A percentile compares a stretch with the other conserved stretches of the same genome.
Evolutionary conservation across 1,140 invertebrate genomes (phyloP).

Genomic region (Geopemphigus sp.): DNA sequence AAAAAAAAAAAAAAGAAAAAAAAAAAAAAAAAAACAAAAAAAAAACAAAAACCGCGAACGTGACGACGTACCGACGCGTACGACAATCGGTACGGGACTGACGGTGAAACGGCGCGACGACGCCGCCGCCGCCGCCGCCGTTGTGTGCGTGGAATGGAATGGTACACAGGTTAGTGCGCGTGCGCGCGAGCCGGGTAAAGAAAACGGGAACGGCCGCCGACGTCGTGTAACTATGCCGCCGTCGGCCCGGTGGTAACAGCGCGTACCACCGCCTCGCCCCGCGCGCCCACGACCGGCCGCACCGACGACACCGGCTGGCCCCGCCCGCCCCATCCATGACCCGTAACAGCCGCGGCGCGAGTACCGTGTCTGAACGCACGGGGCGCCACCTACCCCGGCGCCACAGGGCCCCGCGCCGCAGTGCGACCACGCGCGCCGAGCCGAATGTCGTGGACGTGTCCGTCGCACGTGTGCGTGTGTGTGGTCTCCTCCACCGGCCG

Average conservation of each 20-base stretch:
- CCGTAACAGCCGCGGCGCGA: not conserved
- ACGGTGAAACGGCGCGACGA: not conserved
- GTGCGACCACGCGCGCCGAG: slow-evolving; percentile 47
- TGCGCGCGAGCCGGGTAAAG: slow-evolving; percentile 11
- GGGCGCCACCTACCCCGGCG: slow-evolving; percentile 46
- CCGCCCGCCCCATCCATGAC: not conserved
- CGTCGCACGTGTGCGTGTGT: slow-evolving; percentile 19
- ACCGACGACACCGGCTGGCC: slow-evolving; percentile 15
- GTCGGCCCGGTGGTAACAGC: slow-evolving; percentile 33
- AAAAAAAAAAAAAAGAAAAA: no score
- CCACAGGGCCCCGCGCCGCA: slow-evolving; percentile 16
- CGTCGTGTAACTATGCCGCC: slow-evolving; percentile 37
- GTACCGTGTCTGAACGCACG: slow-evolving; percentile 41
- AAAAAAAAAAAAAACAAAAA: no score
- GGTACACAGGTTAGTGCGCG: not conserved
- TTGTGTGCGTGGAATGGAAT: slow-evolving; percentile 9
- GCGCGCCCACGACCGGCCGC: not conserved
- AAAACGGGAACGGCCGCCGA: slow-evolving; percentile 44
- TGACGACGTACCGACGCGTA: no score
- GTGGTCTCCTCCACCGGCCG: not conserved
- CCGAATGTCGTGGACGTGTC: slow-evolving; percentile 45
- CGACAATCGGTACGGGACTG: slow-evolving; percentile 37
- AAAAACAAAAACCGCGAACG: not conserved
- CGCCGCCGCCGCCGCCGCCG: not conserved
- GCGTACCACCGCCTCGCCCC: not conserved